A percentile compares a stretch with the other conserved stretches of the same genome.
Conservation (phyloP, 2,888 invertebrate genomes). For the Falcaria lacertinaria region DNA sequence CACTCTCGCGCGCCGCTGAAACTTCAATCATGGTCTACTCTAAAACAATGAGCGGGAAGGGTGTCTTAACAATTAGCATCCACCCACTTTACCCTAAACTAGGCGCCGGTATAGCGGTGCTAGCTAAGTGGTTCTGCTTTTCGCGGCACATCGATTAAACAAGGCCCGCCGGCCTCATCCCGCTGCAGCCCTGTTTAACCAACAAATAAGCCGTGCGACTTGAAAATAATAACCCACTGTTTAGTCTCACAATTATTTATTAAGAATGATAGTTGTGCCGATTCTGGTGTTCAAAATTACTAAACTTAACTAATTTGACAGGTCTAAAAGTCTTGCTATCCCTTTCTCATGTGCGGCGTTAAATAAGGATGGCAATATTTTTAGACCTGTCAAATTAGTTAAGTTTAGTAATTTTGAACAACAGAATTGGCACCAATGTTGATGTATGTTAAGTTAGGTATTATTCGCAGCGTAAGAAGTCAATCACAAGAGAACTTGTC, state of each 20-base stretch:
- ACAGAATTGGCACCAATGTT: too few relatives aligned
- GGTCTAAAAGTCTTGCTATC: too few relatives aligned
- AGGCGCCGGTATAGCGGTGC: conserved; percentile 51
- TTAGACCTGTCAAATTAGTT: too few relatives aligned
- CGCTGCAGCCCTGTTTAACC: conserved; percentile 32
- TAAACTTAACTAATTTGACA: too few relatives aligned
- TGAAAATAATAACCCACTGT: conserved; percentile 33
- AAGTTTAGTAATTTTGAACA: too few relatives aligned
- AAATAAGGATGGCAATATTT: too few relatives aligned
- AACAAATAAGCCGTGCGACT: conserved; percentile 42
- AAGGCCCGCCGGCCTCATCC: conserved; percentile 25
- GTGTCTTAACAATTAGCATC: conserved; percentile 75
- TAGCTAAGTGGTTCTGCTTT: conserved; percentile 62
- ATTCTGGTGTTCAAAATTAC: too few relatives aligned
- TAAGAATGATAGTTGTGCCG: conserved; percentile 48
- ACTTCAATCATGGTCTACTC: conserved; percentile 78
- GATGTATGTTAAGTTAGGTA: conserved; percentile 52
- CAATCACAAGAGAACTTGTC: conserved; percentile 65
- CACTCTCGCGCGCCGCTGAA: conserved; percentile 63
- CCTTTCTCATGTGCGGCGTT: too few relatives aligned
- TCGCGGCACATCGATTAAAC: conserved; percentile 49
- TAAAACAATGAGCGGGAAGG: conserved; percentile 78
- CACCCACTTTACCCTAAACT: conserved; percentile 67
- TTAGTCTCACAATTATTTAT: conserved; percentile 62
- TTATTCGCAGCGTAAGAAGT: conserved; percentile 60